Evolutionary conservation across 2,888 invertebrate genomes (phyloP).

Genomic region (Xestia sexstrigata): DNA sequence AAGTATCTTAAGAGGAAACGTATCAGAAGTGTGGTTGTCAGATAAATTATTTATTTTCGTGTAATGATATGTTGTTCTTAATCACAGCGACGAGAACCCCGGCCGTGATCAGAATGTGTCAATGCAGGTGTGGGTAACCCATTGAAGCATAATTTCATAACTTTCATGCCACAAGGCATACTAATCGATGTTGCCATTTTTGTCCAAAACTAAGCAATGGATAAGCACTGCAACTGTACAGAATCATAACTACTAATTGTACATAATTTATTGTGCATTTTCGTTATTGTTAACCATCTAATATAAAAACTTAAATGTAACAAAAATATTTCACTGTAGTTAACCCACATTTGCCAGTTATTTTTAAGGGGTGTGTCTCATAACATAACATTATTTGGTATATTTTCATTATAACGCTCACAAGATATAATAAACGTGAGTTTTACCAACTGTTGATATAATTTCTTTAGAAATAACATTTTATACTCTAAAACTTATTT

Average conservation of each 20-base stretch:
- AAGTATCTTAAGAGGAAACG: not conserved
- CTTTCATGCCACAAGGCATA: slow-evolving; percentile 53
- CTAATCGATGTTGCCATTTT: slow-evolving; percentile 56
- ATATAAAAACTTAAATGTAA: too few relatives aligned
- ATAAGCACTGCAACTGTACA: not conserved
- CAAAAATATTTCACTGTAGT: not conserved
- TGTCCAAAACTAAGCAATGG: slow-evolving; percentile 17
- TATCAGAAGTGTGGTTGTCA: slow-evolving; percentile 29
- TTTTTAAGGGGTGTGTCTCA: too few relatives aligned
- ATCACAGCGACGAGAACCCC: slow-evolving; percentile 53
- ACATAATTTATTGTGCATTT: not conserved
- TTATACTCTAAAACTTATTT: too few relatives aligned
- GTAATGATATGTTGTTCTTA: slow-evolving; percentile 62
- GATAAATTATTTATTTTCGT: slow-evolving; percentile 37
- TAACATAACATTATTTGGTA: too few relatives aligned
- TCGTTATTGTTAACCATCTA: not conserved
- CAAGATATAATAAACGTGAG: too few relatives aligned
- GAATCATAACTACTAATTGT: too few relatives aligned
- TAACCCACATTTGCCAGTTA: not conserved
- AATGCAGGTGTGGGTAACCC: slow-evolving; percentile 70
- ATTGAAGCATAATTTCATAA: slow-evolving; percentile 64
- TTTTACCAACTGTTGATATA: too few relatives aligned
- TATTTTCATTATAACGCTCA: too few relatives aligned
- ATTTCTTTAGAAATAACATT: too few relatives aligned
- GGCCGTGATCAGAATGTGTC: slow-evolving; percentile 73